Evolutionary conservation across 2,113 vertebrate genomes (phyloP), one percentile per base, ranked within the genome.

Genomic region (Siphamia tubifer): DNA sequence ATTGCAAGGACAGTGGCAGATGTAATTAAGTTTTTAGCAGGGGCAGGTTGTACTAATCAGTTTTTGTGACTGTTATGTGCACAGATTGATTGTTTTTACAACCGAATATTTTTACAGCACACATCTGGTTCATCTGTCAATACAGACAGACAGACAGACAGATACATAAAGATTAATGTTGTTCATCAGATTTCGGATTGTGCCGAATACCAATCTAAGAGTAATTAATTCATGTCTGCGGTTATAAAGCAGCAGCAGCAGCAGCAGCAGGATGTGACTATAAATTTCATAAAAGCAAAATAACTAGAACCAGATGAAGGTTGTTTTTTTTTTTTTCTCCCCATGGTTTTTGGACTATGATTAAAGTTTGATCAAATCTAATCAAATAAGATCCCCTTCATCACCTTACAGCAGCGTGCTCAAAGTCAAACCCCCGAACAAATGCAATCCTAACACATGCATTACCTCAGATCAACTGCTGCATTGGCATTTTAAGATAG

Each of bases 351-450:
- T 48, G 39, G 56, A 51, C 44, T 49, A 16, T 67, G 44, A 65
- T 75, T 68, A 71, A 60, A 61, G 3, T 73, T 74, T 81, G 52
- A 83, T 81, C 68, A 83, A 63, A 67, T 15, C 58, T 40, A 79
- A 57, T 85, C 67, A 74, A 74, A 72, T 40, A 35, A 21, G 45
- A 74, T 45, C 60, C 65, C n/a, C 61, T 32, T 79, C 57, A 42
- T 68, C 53, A 66, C 42, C 40, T 54, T 36, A 27, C 20, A 48
- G 31, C 44, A 31, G 58, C 69, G 10, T 51, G 43, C 66, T 78
- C 34, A 56, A 81, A 79, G 77, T 56, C 43, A 44, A 10, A n/a
- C n/a, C n/a, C n/a, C n/a, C n/a, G n/a, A n/a, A n/a, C n/a, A n/a
- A n/a, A n/a, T n/a, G n/a, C n/a, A n/a, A n/a, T n/a, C n/a, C n/a